phyloP scores from a whole-genome alignment of 2,888 invertebrate genomes.

The Calliphora vomitoria region DNA sequence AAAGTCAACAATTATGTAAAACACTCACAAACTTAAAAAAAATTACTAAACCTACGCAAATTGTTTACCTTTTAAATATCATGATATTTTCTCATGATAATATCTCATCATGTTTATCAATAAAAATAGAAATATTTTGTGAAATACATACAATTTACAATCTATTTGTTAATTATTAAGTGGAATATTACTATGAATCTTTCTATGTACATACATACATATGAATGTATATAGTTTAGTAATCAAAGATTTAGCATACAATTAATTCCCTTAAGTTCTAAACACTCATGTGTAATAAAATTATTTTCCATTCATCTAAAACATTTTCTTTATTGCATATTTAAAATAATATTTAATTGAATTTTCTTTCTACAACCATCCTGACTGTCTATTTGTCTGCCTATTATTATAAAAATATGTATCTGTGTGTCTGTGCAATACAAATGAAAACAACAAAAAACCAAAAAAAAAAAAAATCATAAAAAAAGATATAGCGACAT shows the following conservation, averaged over 20 bases:
- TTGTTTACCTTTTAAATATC: too few species aligned
- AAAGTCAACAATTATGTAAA: too few species aligned
- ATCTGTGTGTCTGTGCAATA: slow-evolving; percentile 42
- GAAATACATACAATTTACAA: not conserved
- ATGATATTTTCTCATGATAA: too few species aligned
- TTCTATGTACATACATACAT: not conserved
- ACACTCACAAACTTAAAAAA: too few species aligned
- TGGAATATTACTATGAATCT: not conserved
- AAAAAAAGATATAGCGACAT: slow-evolving; percentile 64
- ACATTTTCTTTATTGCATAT: slow-evolving; percentile 7
- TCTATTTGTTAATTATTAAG: not conserved
- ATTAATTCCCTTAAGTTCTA: slow-evolving; percentile 25
- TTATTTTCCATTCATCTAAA: not conserved
- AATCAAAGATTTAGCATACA: not conserved
- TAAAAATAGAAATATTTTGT: too few species aligned
- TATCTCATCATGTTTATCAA: too few species aligned
- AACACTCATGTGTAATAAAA: slow-evolving; percentile 17
- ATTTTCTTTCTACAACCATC: slow-evolving; percentile 63
- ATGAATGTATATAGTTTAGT: not conserved
- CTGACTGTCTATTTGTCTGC: slow-evolving; percentile 48
- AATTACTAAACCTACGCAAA: too few species aligned
- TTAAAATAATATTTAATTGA: slow-evolving; percentile 49
- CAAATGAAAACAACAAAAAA: slow-evolving; percentile 1
- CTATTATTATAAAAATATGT: slow-evolving; percentile 44
- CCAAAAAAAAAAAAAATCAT: slow-evolving; percentile 8